Evolutionary conservation across 2,888 invertebrate genomes (phyloP).

Genomic region (Drosophila putrida): DNA sequence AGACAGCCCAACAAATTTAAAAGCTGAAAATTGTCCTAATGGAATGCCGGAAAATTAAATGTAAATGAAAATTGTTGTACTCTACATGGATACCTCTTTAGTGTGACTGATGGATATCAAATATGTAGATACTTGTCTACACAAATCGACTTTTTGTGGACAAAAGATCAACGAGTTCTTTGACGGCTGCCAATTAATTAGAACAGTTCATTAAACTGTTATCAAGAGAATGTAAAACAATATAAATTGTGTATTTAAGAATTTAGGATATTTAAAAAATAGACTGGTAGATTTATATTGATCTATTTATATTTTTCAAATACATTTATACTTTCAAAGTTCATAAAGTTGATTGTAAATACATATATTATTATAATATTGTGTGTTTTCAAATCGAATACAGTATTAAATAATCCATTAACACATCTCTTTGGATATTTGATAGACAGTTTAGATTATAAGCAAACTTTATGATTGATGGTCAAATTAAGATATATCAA

Average conservation of each 20-base stretch:
- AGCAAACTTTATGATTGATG: no score
- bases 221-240: no score
- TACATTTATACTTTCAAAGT: neutral
- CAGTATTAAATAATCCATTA: no score
- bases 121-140: neutral
- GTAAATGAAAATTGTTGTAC: neutral
- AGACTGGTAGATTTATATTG: neutral
- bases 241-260: neutral
- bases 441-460: no score
- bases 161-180: neutral
- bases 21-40: slow-evolving; percentile 28
- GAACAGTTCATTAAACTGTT: no score
- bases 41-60: slow-evolving; percentile 22
- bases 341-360: no score
- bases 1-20: slow-evolving; percentile 18
- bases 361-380: no score
- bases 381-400: no score
- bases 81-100: neutral
- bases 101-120: neutral
- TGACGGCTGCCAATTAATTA: no score
- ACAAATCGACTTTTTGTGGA: neutral
- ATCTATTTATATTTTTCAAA: neutral
- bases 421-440: no score
- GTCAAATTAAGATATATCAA: no score
- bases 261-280: neutral